Percentiles rank a stretch among this genome's conserved stretches.
These are phyloP conservation scores for Chlamydotis undulata DNA, from an alignment of 2,113 vertebrate species.

Conservation along the genomic window DNA sequence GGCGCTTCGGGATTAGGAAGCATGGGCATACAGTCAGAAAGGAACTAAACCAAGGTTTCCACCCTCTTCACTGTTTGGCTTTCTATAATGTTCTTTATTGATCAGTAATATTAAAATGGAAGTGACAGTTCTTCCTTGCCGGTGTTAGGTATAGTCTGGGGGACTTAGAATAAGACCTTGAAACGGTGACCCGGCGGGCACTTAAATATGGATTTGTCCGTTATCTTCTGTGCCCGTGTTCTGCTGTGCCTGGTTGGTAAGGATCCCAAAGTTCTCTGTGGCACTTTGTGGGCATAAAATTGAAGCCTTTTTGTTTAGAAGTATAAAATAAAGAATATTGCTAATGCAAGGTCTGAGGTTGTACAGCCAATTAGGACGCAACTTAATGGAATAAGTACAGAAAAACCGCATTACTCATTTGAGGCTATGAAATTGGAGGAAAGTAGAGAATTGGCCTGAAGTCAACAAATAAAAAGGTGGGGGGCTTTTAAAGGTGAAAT, in stretches of 20 bases:
- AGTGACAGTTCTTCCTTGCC: neutral
- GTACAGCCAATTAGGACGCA: neutral
- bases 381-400: neutral
- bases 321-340: neutral
- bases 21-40: rapidly evolving
- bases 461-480: neutral
- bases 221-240: neutral
- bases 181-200: neutral
- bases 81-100: neutral
- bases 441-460: neutral
- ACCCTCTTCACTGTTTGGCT: neutral
- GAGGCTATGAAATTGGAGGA: neutral
- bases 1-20: neutral
- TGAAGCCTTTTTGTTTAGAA: neutral
- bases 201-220: neutral
- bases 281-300: neutral
- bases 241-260: neutral
- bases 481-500: neutral
- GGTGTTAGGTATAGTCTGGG: neutral
- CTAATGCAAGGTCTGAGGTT: neutral
- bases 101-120: neutral
- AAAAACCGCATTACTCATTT: neutral
- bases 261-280: neutral
- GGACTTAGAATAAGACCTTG: neutral
- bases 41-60: neutral